phyloP scores from a whole-genome alignment of 1,140 invertebrate species.

The Hycleus phaleratus region DNA sequence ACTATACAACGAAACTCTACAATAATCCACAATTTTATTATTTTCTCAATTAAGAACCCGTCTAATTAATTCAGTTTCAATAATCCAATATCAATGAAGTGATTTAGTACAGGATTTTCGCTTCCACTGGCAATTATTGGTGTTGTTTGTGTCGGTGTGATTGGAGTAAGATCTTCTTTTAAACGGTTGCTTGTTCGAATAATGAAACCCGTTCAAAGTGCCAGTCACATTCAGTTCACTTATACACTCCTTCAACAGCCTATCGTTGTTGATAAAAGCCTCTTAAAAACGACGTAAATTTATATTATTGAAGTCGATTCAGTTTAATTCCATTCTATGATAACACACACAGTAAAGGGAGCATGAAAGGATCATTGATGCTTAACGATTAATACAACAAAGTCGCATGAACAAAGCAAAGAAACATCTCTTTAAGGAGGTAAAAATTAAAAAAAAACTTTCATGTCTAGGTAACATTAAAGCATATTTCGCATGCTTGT shows the following conservation, averaged over 20 bases:
- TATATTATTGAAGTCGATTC: constrained; percentile 12
- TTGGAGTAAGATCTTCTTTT: constrained; percentile 13
- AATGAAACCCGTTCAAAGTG: constrained; percentile 14
- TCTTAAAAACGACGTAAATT: constrained; percentile 15
- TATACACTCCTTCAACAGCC: constrained; percentile 13
- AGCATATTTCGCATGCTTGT: too few relatives aligned
- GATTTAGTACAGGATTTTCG: constrained; percentile 7
- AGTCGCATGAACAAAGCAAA: too few relatives aligned
- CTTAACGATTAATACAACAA: too few relatives aligned
- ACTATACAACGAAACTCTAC: too few relatives aligned
- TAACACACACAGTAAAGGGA: not conserved
- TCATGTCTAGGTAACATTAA: too few relatives aligned
- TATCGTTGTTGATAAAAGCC: constrained; percentile 12
- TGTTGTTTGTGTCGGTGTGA: constrained; percentile 14
- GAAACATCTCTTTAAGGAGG: too few relatives aligned
- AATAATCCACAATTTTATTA: too few relatives aligned
- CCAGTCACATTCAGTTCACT: constrained; percentile 15
- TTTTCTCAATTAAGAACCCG: not conserved
- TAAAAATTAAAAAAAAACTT: too few relatives aligned
- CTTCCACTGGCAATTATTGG: constrained; percentile 12
- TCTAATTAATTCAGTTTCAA: constrained; percentile 10
- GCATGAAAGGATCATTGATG: too few relatives aligned
- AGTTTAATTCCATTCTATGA: constrained; percentile 10
- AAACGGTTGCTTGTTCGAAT: constrained; percentile 3
- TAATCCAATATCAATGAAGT: constrained; percentile 5